These are phyloP conservation scores for Brenthis ino DNA, from an alignment of 2,888 invertebrate genomes.

Conservation along the genomic window DNA sequence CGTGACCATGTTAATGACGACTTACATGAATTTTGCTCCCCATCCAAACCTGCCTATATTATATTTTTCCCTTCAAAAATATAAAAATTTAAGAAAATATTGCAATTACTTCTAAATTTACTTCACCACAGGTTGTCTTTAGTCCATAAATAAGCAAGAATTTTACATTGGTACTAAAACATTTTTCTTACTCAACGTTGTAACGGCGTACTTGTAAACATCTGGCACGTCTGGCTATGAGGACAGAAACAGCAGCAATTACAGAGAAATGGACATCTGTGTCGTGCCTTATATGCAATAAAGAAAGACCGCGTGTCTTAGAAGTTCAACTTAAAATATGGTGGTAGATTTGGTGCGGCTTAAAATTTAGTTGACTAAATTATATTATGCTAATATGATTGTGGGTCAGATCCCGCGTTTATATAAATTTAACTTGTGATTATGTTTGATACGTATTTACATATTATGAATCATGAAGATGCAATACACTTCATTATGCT, in stretches of 20 bases:
- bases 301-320: slow-evolving; percentile 51
- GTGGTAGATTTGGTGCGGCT: background rate
- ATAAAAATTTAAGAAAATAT: background rate
- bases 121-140: background rate
- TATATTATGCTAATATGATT: too few species aligned
- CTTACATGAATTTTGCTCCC: too few species aligned
- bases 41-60: too few species aligned
- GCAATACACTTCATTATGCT: too few species aligned
- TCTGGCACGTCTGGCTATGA: slow-evolving; percentile 65
- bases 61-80: background rate
- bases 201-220: slow-evolving; percentile 66
- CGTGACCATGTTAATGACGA: too few species aligned
- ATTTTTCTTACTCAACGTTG: slow-evolving; percentile 35
- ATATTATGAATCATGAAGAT: too few species aligned
- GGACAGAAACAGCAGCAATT: slow-evolving; percentile 69
- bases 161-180: slow-evolving; percentile 40
- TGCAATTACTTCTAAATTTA: background rate
- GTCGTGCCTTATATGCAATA: slow-evolving; percentile 70
- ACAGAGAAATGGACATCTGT: slow-evolving; percentile 67
- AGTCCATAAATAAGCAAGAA: slow-evolving; percentile 16
- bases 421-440: too few species aligned
- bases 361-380: slow-evolving; percentile 17
- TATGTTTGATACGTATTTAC: too few species aligned
- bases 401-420: too few species aligned
- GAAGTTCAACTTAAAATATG: slow-evolving; percentile 30